phyloP scores from a whole-genome alignment of 2,888 invertebrate genomes.

The Athalia cordata region DNA sequence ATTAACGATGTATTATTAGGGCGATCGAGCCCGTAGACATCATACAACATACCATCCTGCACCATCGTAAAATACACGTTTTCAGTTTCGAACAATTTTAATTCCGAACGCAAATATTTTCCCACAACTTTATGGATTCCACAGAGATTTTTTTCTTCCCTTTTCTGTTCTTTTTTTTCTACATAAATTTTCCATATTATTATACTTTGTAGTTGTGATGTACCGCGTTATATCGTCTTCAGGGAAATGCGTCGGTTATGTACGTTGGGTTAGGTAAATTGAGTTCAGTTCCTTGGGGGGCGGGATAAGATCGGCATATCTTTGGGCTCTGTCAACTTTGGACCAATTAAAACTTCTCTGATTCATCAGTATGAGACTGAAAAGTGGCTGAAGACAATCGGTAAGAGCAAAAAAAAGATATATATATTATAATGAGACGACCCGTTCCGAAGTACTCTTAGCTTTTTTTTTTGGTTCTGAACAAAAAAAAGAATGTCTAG shows the following conservation, averaged over 20 bases:
- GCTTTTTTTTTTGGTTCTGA: neutral
- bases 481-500: neutral
- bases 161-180: too few relatives aligned
- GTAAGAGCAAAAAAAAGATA: neutral
- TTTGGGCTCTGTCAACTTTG: constrained; percentile 49
- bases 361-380: constrained; percentile 13
- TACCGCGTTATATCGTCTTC: neutral
- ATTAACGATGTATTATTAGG: constrained; percentile 22
- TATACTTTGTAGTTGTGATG: too few relatives aligned
- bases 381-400: constrained; percentile 20
- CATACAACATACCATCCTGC: neutral
- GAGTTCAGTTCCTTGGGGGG: neutral
- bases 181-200: too few relatives aligned
- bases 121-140: too few relatives aligned
- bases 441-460: neutral
- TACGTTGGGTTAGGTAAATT: constrained; percentile 26
- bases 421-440: neutral
- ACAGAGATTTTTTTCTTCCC: too few relatives aligned
- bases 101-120: too few relatives aligned
- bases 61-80: neutral
- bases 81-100: neutral
- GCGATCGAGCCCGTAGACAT: neutral
- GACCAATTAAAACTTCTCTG: constrained; percentile 52
- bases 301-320: constrained; percentile 26
- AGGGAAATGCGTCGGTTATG: constrained; percentile 1